phyloP scores from a whole-genome alignment of 2,888 invertebrate species.

The Coleophora flavipennella region DNA sequence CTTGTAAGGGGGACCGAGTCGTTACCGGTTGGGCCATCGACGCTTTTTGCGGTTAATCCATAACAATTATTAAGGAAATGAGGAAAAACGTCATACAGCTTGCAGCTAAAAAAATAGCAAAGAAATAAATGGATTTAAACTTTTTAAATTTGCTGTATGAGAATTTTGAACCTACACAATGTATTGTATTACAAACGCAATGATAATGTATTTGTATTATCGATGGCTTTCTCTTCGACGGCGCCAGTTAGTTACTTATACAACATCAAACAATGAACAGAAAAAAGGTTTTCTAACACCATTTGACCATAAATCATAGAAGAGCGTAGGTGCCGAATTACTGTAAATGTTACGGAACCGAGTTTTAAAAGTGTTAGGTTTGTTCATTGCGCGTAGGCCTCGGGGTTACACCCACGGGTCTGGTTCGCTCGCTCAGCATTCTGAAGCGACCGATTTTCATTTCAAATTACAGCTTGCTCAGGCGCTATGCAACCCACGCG shows the following conservation, averaged over 20 bases:
- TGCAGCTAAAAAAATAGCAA: no score
- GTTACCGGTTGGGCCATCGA: no score
- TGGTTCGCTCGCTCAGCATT: constrained; percentile 48
- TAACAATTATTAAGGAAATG: no score
- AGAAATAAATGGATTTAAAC: no score
- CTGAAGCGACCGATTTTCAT: constrained; percentile 62
- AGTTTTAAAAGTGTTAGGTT: constrained; percentile 37
- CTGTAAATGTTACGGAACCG: constrained; percentile 27
- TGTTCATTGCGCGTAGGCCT: constrained; percentile 46
- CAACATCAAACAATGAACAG: constrained; percentile 15
- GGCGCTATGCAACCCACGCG: constrained; percentile 37
- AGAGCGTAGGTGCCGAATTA: constrained; percentile 37
- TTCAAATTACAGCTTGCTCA: constrained; percentile 54
- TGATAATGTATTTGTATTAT: neutral
- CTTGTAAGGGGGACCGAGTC: no score
- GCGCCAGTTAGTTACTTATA: constrained; percentile 11
- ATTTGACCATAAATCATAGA: constrained; percentile 33
- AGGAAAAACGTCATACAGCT: no score
- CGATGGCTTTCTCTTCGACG: constrained; percentile 10
- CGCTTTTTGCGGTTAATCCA: no score
- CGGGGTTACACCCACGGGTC: constrained; percentile 51
- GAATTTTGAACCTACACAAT: no score
- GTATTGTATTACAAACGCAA: no score
- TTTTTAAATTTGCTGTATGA: no score
- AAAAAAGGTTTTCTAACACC: constrained; percentile 2